Percentiles rank a stretch among this genome's conserved stretches.
These are phyloP conservation scores for Tetranychus piercei DNA, from an alignment of 2,888 invertebrate genomes.

Conservation along the genomic window DNA sequence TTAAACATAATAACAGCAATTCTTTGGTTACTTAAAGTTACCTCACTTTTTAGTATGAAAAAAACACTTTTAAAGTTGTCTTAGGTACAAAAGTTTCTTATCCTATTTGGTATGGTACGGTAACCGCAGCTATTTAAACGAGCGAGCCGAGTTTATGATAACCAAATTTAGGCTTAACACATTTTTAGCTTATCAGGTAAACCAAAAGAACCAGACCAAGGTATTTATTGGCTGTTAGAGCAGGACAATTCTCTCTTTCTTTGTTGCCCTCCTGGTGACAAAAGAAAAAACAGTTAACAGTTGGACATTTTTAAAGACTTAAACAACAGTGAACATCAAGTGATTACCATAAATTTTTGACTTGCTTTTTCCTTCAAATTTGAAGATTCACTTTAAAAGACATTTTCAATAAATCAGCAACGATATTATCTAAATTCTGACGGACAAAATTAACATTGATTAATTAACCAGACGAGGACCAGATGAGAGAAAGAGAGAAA, in stretches of 20 bases:
- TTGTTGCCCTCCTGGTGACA: conserved; percentile 1
- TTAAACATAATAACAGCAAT: no score
- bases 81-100: neutral
- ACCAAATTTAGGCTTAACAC: neutral
- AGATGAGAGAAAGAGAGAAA: neutral
- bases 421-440: neutral
- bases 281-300: neutral
- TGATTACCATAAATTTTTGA: neutral
- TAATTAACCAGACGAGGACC: neutral
- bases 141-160: no score
- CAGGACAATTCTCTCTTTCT: neutral
- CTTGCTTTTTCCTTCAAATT: neutral
- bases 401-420: neutral
- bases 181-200: neutral
- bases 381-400: no score
- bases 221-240: neutral
- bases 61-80: no score
- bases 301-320: neutral
- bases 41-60: no score
- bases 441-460: neutral
- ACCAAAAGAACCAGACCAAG: neutral
- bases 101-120: neutral
- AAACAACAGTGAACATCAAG: neutral
- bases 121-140: no score
- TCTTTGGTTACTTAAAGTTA: no score